Evolutionary conservation across 2,113 vertebrate genomes (phyloP).

Genomic region (Machaerirhynchus nigripectus): DNA sequence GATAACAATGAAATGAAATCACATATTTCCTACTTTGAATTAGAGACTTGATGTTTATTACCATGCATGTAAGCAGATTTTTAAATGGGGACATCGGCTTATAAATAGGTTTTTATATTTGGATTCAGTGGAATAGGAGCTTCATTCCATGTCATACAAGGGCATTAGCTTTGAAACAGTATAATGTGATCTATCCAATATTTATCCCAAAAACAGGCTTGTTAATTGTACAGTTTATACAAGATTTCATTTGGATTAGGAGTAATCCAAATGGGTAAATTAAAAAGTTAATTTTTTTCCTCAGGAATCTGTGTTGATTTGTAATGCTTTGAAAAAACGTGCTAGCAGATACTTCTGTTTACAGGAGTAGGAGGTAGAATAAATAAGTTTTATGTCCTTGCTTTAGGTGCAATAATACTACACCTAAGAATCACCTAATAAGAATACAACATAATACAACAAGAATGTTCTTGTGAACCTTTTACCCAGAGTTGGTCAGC

Average conservation of each 20-base stretch:
- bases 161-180: not conserved
- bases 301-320: not conserved
- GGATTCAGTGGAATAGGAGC: not conserved
- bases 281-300: not conserved
- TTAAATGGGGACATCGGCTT: not conserved
- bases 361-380: not conserved
- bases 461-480: not conserved
- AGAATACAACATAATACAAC: not conserved
- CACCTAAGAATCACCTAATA: not conserved
- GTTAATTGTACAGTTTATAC: not conserved
- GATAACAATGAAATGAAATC: not conserved
- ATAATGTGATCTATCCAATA: not conserved
- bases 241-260: not conserved
- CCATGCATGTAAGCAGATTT: not conserved
- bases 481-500: not conserved
- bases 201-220: not conserved
- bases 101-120: not conserved
- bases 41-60: not conserved
- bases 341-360: not conserved
- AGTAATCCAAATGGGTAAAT: not conserved
- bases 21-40: not conserved
- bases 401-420: not conserved
- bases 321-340: not conserved
- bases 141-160: not conserved
- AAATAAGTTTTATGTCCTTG: not conserved